A percentile compares a stretch with the other conserved stretches of the same genome.
These are phyloP conservation scores for Numenius arquata DNA, from an alignment of 2,113 vertebrate genomes.

Conservation along the genomic window DNA sequence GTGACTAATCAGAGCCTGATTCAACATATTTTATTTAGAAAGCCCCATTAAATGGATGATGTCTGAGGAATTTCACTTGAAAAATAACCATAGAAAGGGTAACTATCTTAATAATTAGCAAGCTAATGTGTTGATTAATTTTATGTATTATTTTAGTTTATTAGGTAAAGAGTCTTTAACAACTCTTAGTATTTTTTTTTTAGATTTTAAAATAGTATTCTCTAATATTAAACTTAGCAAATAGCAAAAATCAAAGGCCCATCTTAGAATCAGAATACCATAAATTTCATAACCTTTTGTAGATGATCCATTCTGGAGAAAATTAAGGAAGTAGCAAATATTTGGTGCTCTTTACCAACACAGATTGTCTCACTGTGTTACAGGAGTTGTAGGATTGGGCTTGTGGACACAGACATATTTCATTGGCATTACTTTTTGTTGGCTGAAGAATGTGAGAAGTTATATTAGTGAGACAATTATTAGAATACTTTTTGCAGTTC, in stretches of 20 bases:
- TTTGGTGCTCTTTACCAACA: slow-evolving; percentile 5
- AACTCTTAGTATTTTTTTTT: neutral
- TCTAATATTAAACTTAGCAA: neutral
- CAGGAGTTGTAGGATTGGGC: neutral
- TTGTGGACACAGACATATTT: slow-evolving; percentile 15
- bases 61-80: neutral
- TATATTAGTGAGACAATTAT: neutral
- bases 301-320: neutral
- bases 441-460: slow-evolving; percentile 31
- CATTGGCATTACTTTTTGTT: slow-evolving; percentile 9
- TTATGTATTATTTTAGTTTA: neutral
- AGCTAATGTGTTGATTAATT: neutral
- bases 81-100: neutral
- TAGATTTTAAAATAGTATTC: neutral
- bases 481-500: neutral
- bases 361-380: slow-evolving; percentile 29
- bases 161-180: neutral
- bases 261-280: neutral
- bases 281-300: neutral
- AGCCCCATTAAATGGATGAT: slow-evolving; percentile 3
- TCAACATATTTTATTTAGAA: slow-evolving; percentile 16
- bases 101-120: neutral
- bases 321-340: neutral
- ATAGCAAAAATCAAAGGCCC: neutral
- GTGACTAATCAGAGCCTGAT: slow-evolving; percentile 1